These are phyloP conservation scores for Gallinago stenura DNA, from an alignment of 2,797 vertebrate species.

Conservation along the genomic window DNA sequence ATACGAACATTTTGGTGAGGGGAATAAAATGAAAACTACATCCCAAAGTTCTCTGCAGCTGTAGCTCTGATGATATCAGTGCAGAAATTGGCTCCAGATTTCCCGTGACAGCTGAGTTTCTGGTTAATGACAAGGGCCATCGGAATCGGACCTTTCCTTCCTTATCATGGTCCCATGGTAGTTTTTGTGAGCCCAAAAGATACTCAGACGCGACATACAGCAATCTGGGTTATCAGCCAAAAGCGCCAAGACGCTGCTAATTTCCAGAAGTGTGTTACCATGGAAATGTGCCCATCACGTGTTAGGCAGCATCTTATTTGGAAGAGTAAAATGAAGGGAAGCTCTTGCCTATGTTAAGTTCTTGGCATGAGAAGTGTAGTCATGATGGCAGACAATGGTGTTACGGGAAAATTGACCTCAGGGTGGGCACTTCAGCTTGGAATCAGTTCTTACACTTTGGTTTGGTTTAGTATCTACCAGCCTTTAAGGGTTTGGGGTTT, in stretches of 20 bases:
- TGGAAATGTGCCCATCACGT: not conserved
- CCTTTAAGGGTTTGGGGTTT: not conserved
- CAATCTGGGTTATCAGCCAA: not conserved
- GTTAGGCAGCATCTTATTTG: not conserved
- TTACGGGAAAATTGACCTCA: not conserved
- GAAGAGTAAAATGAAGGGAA: not conserved
- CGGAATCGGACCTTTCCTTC: not conserved
- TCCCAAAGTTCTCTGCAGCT: not conserved
- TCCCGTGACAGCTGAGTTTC: not conserved
- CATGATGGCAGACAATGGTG: not conserved
- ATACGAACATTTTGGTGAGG: not conserved
- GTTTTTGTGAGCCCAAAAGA: not conserved
- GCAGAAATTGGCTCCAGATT: not conserved
- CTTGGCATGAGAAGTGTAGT: not conserved
- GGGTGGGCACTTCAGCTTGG: not conserved
- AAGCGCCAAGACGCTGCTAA: not conserved
- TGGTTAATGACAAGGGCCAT: accelerated
- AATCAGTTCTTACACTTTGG: not conserved
- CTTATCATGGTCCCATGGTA: accelerated
- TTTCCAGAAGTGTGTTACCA: not conserved
- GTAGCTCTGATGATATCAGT: not conserved
- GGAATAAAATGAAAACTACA: not conserved
- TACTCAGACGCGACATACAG: not conserved
- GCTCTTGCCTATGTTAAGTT: accelerated
- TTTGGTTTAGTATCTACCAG: not conserved